A percentile compares a stretch with the other conserved stretches of the same genome.
Evolutionary conservation across 2,888 invertebrate species (phyloP).

Genomic region (Bembecia ichneumoniformis): DNA sequence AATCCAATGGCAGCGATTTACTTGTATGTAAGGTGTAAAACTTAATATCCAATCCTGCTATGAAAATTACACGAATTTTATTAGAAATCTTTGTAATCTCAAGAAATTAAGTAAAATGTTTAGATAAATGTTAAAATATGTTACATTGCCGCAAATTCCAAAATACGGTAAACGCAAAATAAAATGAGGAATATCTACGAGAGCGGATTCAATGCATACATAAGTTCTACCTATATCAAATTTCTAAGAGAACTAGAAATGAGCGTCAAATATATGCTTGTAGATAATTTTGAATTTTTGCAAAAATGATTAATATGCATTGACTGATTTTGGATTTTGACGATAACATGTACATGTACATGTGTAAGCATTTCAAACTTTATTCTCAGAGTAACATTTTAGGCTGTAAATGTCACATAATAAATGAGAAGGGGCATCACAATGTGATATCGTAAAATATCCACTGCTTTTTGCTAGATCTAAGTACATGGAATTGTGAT

Average conservation of each 20-base stretch:
- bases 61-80: slow-evolving; percentile 67
- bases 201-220: too few species aligned
- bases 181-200: too few species aligned
- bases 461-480: slow-evolving; percentile 59
- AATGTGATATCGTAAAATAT: slow-evolving; percentile 59
- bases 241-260: too few species aligned
- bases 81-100: slow-evolving; percentile 64
- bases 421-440: slow-evolving; percentile 25
- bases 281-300: too few species aligned
- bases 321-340: too few species aligned
- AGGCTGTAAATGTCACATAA: slow-evolving; percentile 32
- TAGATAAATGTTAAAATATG: slow-evolving; percentile 44
- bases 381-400: slow-evolving; percentile 28
- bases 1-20: slow-evolving; percentile 25
- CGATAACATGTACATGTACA: slow-evolving; percentile 17
- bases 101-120: slow-evolving; percentile 51
- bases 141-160: not conserved
- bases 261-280: too few species aligned
- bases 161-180: too few species aligned
- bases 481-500: slow-evolving; percentile 44
- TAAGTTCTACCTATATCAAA: too few species aligned
- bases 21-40: slow-evolving; percentile 26
- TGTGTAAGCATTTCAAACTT: slow-evolving; percentile 46
- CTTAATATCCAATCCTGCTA: slow-evolving; percentile 53
- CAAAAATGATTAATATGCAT: too few species aligned